Conservation (phyloP, 1,140 invertebrate species). For the Homarus americanus region DNA sequence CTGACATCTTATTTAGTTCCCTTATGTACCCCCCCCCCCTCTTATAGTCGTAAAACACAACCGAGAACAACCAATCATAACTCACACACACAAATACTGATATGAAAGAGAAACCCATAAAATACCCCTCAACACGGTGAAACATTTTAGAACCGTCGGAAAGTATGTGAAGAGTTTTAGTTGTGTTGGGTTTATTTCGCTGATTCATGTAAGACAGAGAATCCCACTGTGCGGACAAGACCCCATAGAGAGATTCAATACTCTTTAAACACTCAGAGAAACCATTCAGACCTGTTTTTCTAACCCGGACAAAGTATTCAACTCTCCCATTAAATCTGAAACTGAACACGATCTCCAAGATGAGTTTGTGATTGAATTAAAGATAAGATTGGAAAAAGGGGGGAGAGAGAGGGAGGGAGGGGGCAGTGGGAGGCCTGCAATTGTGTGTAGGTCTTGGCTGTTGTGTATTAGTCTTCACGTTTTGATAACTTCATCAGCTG, state of each 20-base stretch:
- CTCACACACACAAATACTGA: not conserved
- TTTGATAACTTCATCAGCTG: constrained; percentile 54
- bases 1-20: not conserved
- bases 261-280: constrained; percentile 69
- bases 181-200: constrained; percentile 47
- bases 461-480: no score
- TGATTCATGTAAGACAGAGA: constrained; percentile 60
- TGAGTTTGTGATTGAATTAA: constrained; percentile 69
- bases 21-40: no score
- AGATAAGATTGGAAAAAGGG: constrained; percentile 60
- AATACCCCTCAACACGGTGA: constrained; percentile 21
- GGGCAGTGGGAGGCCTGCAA: no score
- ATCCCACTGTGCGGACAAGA: constrained; percentile 58
- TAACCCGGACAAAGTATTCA: constrained; percentile 30
- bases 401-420: no score
- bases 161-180: constrained; percentile 26
- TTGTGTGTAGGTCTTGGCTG: no score
- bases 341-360: constrained; percentile 64
- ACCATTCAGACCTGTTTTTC: constrained; percentile 66
- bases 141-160: constrained; percentile 27
- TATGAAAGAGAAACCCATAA: not conserved
- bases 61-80: not conserved
- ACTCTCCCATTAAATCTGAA: constrained; percentile 61
- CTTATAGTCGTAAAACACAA: no score
- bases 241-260: constrained; percentile 70